phyloP scores from a whole-genome alignment of 1,140 invertebrate genomes.

The Drosophila malerkotliana region DNA sequence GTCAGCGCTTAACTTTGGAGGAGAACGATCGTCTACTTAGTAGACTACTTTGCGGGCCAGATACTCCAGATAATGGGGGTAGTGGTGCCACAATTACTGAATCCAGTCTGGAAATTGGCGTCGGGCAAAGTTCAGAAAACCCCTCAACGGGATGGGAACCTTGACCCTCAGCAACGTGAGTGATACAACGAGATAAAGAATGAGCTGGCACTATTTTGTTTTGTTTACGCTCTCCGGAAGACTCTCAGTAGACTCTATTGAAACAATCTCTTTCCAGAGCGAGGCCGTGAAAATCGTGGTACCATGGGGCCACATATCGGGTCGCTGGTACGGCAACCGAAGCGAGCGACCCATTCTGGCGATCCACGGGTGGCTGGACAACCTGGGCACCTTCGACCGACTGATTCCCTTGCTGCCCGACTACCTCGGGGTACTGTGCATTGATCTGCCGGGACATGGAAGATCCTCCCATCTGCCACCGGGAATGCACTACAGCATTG shows the following conservation, averaged over 20 bases:
- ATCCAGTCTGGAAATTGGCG: not conserved
- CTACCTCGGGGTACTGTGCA: slow-evolving; percentile 86
- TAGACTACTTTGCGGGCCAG: not conserved
- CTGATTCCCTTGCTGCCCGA: slow-evolving; percentile 86
- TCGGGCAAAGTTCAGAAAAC: slow-evolving; percentile 23
- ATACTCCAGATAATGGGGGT: not conserved
- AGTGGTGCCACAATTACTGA: not conserved
- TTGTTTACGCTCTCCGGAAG: not conserved
- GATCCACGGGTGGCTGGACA: slow-evolving; percentile 91
- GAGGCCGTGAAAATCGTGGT: slow-evolving; percentile 87
- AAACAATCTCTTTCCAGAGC: slow-evolving; percentile 44
- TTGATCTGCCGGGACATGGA: slow-evolving; percentile 90
- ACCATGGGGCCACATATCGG: slow-evolving; percentile 87
- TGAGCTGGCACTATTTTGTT: not conserved
- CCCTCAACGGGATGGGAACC: slow-evolving; percentile 42
- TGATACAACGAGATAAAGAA: slow-evolving; percentile 7
- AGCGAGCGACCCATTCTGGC: slow-evolving; percentile 87
- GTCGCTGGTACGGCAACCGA: slow-evolving; percentile 88
- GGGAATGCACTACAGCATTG: slow-evolving; percentile 86
- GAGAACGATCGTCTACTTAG: not conserved
- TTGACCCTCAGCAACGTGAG: slow-evolving; percentile 58
- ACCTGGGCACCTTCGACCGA: slow-evolving; percentile 88
- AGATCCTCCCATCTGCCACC: slow-evolving; percentile 87
- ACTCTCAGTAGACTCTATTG: not conserved
- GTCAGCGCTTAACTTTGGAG: slow-evolving; percentile 3